These are phyloP conservation scores for Ganaspis brasiliensis DNA, from an alignment of 2,888 invertebrate genomes.

Conservation along the genomic window DNA sequence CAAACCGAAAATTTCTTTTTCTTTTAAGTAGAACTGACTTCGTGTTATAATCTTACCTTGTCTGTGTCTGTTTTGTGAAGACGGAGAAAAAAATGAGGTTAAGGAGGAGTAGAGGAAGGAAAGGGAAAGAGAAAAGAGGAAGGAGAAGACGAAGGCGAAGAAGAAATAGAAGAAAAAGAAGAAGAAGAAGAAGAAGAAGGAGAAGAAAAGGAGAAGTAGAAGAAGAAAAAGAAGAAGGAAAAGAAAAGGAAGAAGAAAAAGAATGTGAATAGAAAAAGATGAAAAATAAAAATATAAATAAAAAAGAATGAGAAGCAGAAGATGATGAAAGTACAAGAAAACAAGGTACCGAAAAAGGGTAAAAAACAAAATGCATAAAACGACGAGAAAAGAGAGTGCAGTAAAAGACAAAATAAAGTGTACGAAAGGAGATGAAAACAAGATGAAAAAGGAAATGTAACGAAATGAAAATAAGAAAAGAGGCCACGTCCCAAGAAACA, in stretches of 20 bases:
- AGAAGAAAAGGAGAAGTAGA: neutral
- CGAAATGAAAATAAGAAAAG: slow-evolving; percentile 56
- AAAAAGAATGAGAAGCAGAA: neutral
- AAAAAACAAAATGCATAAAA: no score
- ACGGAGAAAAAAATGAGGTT: neutral
- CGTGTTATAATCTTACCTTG: slow-evolving; percentile 1
- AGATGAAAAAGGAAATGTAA: slow-evolving; percentile 47
- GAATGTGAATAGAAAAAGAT: no score
- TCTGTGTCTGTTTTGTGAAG: neutral
- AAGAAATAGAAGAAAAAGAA: slow-evolving; percentile 41
- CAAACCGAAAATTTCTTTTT: neutral
- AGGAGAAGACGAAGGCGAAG: neutral
- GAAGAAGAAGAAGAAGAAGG: slow-evolving; percentile 30
- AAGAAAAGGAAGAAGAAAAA: slow-evolving; percentile 41
- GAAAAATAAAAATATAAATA: neutral
- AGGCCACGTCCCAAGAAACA: slow-evolving; percentile 43
- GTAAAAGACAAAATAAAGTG: no score
- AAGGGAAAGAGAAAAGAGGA: slow-evolving; percentile 1
- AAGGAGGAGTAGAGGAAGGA: neutral
- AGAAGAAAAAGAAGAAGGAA: slow-evolving; percentile 30
- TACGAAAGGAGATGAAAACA: slow-evolving; percentile 45
- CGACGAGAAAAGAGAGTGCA: no score
- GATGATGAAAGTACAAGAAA: neutral
- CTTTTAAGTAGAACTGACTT: neutral
- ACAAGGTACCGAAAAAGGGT: neutral